These are phyloP conservation scores for Rhagophthalmus giganteus DNA, from an alignment of 2,888 invertebrate genomes.

Conservation along the genomic window DNA sequence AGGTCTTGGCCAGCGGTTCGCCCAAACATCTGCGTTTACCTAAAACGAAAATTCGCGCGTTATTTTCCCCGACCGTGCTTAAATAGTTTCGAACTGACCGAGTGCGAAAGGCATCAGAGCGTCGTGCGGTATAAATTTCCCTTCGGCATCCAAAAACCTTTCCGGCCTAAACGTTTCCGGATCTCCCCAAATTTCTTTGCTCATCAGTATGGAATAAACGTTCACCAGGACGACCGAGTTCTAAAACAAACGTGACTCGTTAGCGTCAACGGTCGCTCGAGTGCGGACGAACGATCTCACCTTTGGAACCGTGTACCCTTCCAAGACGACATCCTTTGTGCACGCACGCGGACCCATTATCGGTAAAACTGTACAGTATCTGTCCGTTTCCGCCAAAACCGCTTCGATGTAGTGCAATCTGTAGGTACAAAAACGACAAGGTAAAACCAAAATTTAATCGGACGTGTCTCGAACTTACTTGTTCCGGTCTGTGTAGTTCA, in stretches of 20 bases:
- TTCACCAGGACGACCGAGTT: slow-evolving; percentile 48
- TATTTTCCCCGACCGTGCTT: neutral
- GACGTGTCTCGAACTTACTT: too few species aligned
- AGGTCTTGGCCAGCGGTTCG: slow-evolving; percentile 64
- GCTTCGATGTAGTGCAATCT: slow-evolving; percentile 56
- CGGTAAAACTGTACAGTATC: slow-evolving; percentile 55
- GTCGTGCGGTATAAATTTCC: slow-evolving; percentile 45
- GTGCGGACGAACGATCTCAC: too few species aligned
- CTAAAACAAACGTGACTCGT: too few species aligned
- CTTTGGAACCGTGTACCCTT: slow-evolving; percentile 57
- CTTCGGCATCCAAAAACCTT: slow-evolving; percentile 59
- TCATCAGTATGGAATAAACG: slow-evolving; percentile 60
- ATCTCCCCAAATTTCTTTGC: slow-evolving; percentile 62
- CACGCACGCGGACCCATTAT: slow-evolving; percentile 59
- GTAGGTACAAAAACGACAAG: too few species aligned
- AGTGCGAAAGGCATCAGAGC: slow-evolving; percentile 52
- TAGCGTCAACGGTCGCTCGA: too few species aligned
- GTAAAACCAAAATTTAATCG: too few species aligned
- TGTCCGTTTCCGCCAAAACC: slow-evolving; percentile 57
- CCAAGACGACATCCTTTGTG: slow-evolving; percentile 58
- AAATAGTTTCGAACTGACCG: slow-evolving; percentile 42
- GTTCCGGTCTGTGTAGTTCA: slow-evolving; percentile 62
- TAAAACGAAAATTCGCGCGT: slow-evolving; percentile 42
- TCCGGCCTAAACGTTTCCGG: slow-evolving; percentile 67
- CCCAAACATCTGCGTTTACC: slow-evolving; percentile 69